phyloP scores from a whole-genome alignment of 2,113 vertebrate species.

The Limnothrissa miodon region DNA sequence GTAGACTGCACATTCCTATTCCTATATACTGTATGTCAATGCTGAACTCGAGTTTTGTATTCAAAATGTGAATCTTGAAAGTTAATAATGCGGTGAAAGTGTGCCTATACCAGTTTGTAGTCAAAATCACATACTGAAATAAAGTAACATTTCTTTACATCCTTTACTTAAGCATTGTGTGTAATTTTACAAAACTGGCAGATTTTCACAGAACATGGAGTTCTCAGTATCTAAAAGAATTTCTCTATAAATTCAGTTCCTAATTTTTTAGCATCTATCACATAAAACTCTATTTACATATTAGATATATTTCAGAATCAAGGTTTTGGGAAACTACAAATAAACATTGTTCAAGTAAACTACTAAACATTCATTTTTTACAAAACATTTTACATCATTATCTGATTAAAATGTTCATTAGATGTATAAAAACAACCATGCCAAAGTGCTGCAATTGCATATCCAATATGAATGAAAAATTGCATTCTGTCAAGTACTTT shows the following conservation, averaged over 20 bases:
- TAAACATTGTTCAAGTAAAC: too few species aligned
- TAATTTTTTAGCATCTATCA: background rate
- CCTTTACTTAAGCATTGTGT: background rate
- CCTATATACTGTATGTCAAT: too few species aligned
- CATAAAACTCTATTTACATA: background rate
- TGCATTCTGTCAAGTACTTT: background rate
- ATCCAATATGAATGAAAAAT: conserved; percentile 20
- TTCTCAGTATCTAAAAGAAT: background rate
- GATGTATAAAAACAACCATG: background rate
- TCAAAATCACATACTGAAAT: background rate
- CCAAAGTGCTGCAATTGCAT: conserved; percentile 5
- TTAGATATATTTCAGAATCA: background rate
- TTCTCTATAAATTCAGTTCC: background rate
- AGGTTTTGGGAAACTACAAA: background rate
- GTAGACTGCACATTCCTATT: conserved; percentile 55
- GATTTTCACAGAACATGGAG: background rate
- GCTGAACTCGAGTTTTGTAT: background rate
- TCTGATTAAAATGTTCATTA: conserved; percentile 1
- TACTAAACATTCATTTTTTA: background rate
- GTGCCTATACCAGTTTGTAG: background rate
- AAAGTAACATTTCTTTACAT: background rate
- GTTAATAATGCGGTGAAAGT: background rate
- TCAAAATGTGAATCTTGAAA: conserved; percentile 6
- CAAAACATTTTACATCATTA: background rate
- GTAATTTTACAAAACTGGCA: background rate